Evolutionary conservation across 2,797 vertebrate genomes (phyloP).

Genomic region (Rhinophrynus dorsalis): DNA sequence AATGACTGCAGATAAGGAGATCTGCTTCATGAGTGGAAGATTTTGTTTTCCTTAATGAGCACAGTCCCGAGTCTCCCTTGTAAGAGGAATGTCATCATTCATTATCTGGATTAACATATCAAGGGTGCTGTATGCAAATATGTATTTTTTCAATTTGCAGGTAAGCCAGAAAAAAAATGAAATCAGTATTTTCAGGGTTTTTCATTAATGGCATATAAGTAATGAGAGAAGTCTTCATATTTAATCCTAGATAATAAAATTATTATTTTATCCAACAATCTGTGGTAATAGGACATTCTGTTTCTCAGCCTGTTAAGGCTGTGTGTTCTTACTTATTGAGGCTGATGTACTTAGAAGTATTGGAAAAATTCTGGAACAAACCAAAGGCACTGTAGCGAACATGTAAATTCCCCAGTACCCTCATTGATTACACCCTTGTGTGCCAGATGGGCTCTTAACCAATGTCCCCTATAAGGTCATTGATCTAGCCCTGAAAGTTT

Average conservation of each 20-base stretch:
- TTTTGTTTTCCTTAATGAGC: not conserved
- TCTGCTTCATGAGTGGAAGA: not conserved
- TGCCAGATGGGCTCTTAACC: no score
- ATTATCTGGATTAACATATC: slow-evolving; percentile 10
- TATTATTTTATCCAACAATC: no score
- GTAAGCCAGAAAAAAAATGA: slow-evolving; percentile 17
- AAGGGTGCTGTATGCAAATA: not conserved
- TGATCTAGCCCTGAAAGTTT: no score
- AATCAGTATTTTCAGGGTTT: not conserved
- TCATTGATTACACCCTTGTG: no score
- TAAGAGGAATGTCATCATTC: not conserved
- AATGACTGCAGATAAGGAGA: slow-evolving; percentile 4
- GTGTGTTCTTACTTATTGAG: no score
- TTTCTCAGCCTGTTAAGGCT: no score
- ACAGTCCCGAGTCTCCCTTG: not conserved
- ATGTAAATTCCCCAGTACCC: no score
- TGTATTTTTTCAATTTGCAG: slow-evolving; percentile 16
- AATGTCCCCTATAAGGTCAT: no score
- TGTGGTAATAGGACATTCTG: no score
- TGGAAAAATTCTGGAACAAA: no score
- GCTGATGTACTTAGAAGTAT: no score
- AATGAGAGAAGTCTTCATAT: not conserved
- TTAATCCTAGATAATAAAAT: not conserved
- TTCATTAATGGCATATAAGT: not conserved
- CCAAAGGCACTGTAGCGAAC: no score